Percentiles rank a stretch among this genome's conserved stretches.
These are phyloP conservation scores for Ahaetulla prasina DNA, from an alignment of 2,113 vertebrate species.

Conservation along the genomic window DNA sequence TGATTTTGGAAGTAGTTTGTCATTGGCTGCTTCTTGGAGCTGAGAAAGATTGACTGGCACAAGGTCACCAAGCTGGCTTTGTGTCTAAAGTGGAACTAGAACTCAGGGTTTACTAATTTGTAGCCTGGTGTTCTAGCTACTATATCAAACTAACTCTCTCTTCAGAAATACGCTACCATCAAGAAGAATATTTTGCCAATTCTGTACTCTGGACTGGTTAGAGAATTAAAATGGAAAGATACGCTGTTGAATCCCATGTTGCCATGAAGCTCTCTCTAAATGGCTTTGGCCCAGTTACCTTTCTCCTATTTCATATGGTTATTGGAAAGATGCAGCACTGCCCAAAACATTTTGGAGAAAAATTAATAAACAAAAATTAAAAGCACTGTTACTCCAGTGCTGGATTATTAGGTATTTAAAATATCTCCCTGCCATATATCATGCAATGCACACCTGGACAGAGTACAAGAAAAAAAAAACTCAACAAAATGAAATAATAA, in stretches of 20 bases:
- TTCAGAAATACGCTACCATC: neutral
- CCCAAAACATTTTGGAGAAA: neutral
- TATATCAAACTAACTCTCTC: neutral
- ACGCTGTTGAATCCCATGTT: neutral
- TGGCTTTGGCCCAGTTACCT: neutral
- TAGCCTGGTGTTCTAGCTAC: neutral
- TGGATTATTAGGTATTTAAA: neutral
- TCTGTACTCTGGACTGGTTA: neutral
- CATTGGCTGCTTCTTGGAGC: neutral
- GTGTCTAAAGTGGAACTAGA: neutral
- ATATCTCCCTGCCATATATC: neutral
- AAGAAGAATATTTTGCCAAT: neutral
- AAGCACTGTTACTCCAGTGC: neutral
- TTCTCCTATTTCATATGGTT: neutral
- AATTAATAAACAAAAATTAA: neutral
- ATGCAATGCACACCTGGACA: neutral
- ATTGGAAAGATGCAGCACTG: neutral
- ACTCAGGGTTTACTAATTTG: neutral
- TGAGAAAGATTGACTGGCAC: neutral
- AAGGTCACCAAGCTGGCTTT: neutral
- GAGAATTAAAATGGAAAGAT: neutral
- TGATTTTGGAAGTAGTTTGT: neutral
- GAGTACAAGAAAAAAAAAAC: neutral
- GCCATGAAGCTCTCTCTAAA: neutral
- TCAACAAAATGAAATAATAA: neutral